Base-by-base conservation (phyloP, 2,888 invertebrate species). In the Sarcophaga rosellei region DNA sequence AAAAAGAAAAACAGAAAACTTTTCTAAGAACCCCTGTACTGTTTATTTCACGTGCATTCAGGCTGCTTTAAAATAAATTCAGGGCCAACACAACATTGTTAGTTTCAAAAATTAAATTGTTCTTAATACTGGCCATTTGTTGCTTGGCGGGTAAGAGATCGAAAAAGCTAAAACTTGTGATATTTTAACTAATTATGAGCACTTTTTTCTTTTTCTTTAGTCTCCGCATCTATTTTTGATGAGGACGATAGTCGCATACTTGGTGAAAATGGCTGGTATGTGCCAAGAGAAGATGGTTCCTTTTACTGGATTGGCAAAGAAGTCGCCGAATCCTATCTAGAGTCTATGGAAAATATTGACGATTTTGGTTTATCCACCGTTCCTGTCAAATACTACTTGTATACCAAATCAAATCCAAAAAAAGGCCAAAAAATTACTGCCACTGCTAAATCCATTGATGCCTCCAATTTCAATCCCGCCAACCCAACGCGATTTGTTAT, bases 401-500 rank as follows among this genome's bases (percentile, higher is more conserved):
- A 88, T 77, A 92, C 92, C 17, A 80, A 80, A 0, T 77, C 87
- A 0, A 92, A 92, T 86, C 90, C 92, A 4, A 88, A 20, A 4
- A 89, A 88, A 69, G 88, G 89, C 4, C 87, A 88, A 47, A 88
- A 90, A 73, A 89, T 92, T 53, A 88, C 88, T 11, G 79, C 45
- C 4, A 88, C 75, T 12, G 57, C 23, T 2, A 82, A 86, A n/a
- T 83, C 86, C 1, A 66, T 91, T 3, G 70, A 73, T 6, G 86
- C 81, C 2, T 89, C 90, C 0, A 87, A 88, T 6, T 91, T 90
- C 72, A 88, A 90, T 77, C 66, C 87, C 0, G 75, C 45, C 2
- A 66, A 88, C 57, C 89, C 90, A 1, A 90, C 90, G 0, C 89
- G 89, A 65, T 70, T 87, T 23, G 21, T 82, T 44, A 93, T 94